Conservation (phyloP, 2,888 invertebrate genomes). For the Malacosoma neustria region DNA sequence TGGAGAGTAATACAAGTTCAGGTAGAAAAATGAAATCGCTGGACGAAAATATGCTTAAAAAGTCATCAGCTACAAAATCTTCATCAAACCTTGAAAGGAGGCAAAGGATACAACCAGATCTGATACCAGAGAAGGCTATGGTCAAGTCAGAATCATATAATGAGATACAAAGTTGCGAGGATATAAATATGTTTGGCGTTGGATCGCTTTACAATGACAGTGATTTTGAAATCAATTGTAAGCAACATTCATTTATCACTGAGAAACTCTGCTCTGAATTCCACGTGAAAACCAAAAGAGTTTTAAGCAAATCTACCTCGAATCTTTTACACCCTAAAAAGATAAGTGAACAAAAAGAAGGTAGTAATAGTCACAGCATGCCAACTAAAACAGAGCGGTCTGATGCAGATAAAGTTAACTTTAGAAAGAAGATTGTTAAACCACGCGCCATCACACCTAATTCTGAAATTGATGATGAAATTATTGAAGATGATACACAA, state of each 20-base stretch:
- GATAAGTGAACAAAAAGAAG: slow-evolving; percentile 63
- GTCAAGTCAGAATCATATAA: slow-evolving; percentile 67
- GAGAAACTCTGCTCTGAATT: slow-evolving; percentile 82
- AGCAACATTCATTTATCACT: slow-evolving; percentile 79
- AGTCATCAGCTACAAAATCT: slow-evolving; percentile 58
- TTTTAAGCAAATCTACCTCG: slow-evolving; percentile 77
- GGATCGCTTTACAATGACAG: slow-evolving; percentile 73
- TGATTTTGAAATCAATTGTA: slow-evolving; percentile 70
- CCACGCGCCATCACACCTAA: slow-evolving; percentile 66
- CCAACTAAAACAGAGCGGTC: slow-evolving; percentile 62
- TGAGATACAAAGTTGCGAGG: slow-evolving; percentile 70
- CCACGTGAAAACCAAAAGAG: slow-evolving; percentile 80
- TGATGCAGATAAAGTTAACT: slow-evolving; percentile 55
- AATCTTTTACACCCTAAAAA: slow-evolving; percentile 77
- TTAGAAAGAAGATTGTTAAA: slow-evolving; percentile 65
- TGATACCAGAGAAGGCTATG: slow-evolving; percentile 67
- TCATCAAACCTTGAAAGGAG: slow-evolving; percentile 63
- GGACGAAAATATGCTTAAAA: slow-evolving; percentile 67
- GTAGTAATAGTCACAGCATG: slow-evolving; percentile 66
- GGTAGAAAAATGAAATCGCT: slow-evolving; percentile 64
- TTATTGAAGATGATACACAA: slow-evolving; percentile 51
- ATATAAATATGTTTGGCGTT: slow-evolving; percentile 70
- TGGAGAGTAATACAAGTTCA: slow-evolving; percentile 67
- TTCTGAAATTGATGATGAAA: slow-evolving; percentile 55
- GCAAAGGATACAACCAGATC: slow-evolving; percentile 68